Evolutionary conservation across 2,888 invertebrate species (phyloP).

Genomic region (Drosophila neutralis): DNA sequence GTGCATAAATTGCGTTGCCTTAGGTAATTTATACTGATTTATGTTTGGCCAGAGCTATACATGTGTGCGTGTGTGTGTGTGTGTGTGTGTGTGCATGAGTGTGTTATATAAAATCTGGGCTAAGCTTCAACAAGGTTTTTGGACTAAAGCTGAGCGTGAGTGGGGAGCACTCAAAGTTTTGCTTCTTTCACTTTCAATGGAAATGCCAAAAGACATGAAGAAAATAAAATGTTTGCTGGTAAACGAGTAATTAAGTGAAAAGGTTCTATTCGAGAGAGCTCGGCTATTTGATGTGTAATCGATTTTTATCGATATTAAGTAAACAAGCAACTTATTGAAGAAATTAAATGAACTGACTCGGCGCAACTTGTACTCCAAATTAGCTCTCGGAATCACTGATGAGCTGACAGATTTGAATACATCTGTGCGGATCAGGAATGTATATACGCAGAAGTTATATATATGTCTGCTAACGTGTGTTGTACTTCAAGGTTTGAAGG

Average conservation of each 20-base stretch:
- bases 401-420: neutral
- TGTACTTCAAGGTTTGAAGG: too few relatives aligned
- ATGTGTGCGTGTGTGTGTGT: neutral
- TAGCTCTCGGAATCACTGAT: neutral
- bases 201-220: neutral
- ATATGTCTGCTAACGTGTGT: neutral
- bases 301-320: neutral
- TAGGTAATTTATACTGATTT: constrained; percentile 58
- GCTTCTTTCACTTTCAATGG: neutral
- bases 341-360: neutral
- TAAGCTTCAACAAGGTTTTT: constrained; percentile 9
- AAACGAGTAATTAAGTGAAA: neutral
- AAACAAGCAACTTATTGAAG: neutral
- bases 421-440: neutral
- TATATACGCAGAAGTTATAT: neutral
- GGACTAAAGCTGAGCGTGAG: neutral
- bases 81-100: neutral
- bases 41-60: constrained; percentile 5
- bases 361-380: neutral
- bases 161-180: neutral
- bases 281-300: fast-evolving
- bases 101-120: neutral
- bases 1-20: constrained; percentile 51
- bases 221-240: neutral
- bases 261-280: neutral